These are phyloP conservation scores for Phyto melanocephala DNA, from an alignment of 2,888 invertebrate genomes.

Conservation along the genomic window DNA sequence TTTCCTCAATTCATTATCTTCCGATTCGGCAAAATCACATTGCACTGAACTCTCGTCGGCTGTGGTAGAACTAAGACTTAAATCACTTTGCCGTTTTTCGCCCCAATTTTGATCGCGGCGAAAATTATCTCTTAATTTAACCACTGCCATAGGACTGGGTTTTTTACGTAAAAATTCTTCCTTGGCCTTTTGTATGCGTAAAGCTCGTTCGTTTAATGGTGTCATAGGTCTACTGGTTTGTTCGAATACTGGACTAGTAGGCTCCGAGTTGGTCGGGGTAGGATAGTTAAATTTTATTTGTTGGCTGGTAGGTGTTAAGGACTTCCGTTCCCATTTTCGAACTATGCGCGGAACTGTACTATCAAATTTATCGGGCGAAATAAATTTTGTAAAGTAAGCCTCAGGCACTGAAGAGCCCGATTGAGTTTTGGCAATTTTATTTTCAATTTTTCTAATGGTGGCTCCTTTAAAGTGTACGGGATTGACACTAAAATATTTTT, in stretches of 20 bases:
- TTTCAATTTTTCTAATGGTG: conserved; percentile 73
- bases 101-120: conserved; percentile 65
- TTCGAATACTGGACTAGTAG: conserved; percentile 68
- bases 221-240: conserved; percentile 70
- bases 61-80: conserved; percentile 82
- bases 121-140: conserved; percentile 66
- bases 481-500: conserved; percentile 67
- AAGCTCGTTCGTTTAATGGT: conserved; percentile 80
- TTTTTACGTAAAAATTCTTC: conserved; percentile 84
- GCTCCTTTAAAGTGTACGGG: conserved; percentile 69
- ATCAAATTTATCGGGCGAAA: conserved; percentile 73
- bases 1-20: conserved; percentile 81
- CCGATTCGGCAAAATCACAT: conserved; percentile 21
- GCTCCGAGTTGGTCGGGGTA: conserved; percentile 64
- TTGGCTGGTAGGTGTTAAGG: conserved; percentile 72
- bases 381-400: conserved; percentile 40
- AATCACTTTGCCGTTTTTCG: conserved; percentile 80
- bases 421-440: conserved; percentile 74
- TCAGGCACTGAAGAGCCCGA: conserved; percentile 68
- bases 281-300: conserved; percentile 57
- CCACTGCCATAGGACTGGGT: conserved; percentile 66
- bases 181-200: conserved; percentile 84
- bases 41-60: conserved; percentile 50
- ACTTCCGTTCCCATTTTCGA: conserved; percentile 74
- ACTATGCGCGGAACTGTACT: conserved; percentile 76